Base-by-base conservation (phyloP, 92 coral and sea anemone species). In the Umimayanthus chanpuru region DNA sequence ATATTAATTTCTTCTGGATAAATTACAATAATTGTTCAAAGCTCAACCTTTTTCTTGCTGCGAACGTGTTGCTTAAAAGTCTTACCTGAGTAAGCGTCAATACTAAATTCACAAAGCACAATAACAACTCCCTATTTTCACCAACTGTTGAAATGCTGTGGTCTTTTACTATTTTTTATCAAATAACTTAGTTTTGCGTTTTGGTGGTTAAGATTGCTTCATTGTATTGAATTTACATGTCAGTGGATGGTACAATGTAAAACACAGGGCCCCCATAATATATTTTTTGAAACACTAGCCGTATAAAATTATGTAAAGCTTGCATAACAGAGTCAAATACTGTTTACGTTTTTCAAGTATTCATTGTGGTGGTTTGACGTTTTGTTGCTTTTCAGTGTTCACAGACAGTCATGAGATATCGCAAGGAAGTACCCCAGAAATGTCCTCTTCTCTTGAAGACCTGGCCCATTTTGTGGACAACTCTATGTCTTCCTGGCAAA, bases 401-500 rank as follows among this genome's bases (percentile, higher is more conserved):
- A 83, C 87, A 83, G 78, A 83, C 73, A 25, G 77, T 49, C 66
- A 32, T 36, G 85, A 56, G 28, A 67, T 40, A 14, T 67, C 86
- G 21, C 86, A 25, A 43, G 87, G 91, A n/a, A 80, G 90, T 87
- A 95, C 98, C 14, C 98, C 96, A 36, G 94, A 95, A 73, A 91
- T 89, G 26, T 91, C 92, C 73, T 82, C 88, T 39, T 92, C 94
- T 61, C 89, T 92, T 85, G 96, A 95, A 38, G 93, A 95, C 68
- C 85, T 94, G 85, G 70, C 91, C 78, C 89, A 92, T 64, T 93
- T 94, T 76, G 88, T 93, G 53, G 93, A 91, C 76, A 93, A 81
- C 74, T 91, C 98, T 41, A 94, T 94, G 74, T 93, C 98, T 41
- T 93, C 96, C 10, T 95, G 93, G 94, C 94, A 93, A 32, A 87